A percentile compares a stretch with the other conserved stretches of the same genome.
Evolutionary conservation across 2,888 invertebrate species (phyloP).

Genomic region (Cylindroiulus punctatus): DNA sequence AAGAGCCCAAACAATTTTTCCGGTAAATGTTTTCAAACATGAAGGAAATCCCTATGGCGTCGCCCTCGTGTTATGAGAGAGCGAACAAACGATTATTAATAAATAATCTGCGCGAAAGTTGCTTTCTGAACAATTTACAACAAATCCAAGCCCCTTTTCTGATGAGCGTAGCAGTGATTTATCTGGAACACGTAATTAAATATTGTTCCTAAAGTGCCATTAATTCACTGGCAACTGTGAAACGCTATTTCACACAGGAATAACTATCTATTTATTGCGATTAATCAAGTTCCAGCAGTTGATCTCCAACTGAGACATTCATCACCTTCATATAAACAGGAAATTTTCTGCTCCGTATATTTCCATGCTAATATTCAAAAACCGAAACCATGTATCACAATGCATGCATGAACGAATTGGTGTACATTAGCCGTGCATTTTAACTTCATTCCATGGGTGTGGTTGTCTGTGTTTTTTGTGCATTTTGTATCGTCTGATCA

Average conservation of each 20-base stretch:
- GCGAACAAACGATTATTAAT: conserved; percentile 39
- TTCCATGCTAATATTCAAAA: conserved; percentile 11
- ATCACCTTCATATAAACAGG: conserved; percentile 45
- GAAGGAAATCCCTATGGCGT: conserved; percentile 45
- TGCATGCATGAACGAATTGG: conserved; percentile 9
- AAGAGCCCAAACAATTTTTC: background rate
- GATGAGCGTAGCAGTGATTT: conserved; percentile 27
- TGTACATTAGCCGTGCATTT: conserved; percentile 15
- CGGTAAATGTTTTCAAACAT: conserved; percentile 43
- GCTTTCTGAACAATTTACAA: conserved; percentile 39
- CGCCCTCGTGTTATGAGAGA: conserved; percentile 12
- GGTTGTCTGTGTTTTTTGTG: background rate
- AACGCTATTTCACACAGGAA: conserved; percentile 12
- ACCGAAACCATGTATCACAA: conserved; percentile 42
- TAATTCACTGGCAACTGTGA: conserved; percentile 40
- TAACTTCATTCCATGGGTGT: background rate
- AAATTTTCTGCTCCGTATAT: conserved; percentile 35
- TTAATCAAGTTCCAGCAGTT: conserved; percentile 35
- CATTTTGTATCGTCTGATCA: background rate
- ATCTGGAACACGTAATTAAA: conserved; percentile 43
- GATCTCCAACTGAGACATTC: conserved; percentile 47
- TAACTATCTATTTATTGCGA: conserved; percentile 43
- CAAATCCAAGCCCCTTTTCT: background rate
- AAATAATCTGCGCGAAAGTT: conserved; percentile 23
- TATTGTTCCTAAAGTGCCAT: conserved; percentile 45